Evolutionary conservation across 1,140 invertebrate genomes (phyloP).

Genomic region (Propsilocerus akamusi): DNA sequence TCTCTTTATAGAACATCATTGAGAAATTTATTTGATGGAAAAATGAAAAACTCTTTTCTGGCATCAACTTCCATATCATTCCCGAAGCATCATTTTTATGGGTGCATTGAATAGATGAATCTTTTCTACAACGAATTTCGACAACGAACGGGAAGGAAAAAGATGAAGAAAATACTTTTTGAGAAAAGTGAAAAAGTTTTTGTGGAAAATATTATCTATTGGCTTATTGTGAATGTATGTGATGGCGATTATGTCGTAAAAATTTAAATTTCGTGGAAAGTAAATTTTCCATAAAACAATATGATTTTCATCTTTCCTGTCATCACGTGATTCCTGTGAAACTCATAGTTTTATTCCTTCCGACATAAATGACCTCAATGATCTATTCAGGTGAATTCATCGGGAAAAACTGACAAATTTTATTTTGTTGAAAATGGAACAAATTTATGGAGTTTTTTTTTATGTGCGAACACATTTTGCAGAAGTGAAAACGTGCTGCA

Average conservation of each 20-base stretch:
- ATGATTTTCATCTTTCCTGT: too few relatives aligned
- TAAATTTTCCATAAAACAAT: too few relatives aligned
- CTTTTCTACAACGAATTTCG: too few relatives aligned
- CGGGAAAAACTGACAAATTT: too few relatives aligned
- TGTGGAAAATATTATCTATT: not conserved
- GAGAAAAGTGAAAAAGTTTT: too few relatives aligned
- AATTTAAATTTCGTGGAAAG: too few relatives aligned
- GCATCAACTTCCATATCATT: not conserved
- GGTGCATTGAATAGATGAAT: not conserved
- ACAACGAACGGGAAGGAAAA: too few relatives aligned
- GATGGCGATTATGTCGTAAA: too few relatives aligned
- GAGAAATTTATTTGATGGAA: constrained; percentile 3
- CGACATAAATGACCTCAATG: not conserved
- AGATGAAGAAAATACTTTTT: too few relatives aligned
- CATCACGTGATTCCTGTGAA: too few relatives aligned
- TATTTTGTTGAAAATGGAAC: too few relatives aligned
- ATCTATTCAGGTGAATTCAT: not conserved
- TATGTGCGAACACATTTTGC: not conserved
- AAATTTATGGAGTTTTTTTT: not conserved
- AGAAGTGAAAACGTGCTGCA: not conserved
- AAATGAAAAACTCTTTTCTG: not conserved
- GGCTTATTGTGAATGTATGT: not conserved
- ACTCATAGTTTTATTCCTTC: too few relatives aligned
- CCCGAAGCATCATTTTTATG: not conserved
- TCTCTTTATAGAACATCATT: not conserved